Evolutionary conservation across 2,888 invertebrate species (phyloP).

Genomic region (Lamellibrachia satsuma): DNA sequence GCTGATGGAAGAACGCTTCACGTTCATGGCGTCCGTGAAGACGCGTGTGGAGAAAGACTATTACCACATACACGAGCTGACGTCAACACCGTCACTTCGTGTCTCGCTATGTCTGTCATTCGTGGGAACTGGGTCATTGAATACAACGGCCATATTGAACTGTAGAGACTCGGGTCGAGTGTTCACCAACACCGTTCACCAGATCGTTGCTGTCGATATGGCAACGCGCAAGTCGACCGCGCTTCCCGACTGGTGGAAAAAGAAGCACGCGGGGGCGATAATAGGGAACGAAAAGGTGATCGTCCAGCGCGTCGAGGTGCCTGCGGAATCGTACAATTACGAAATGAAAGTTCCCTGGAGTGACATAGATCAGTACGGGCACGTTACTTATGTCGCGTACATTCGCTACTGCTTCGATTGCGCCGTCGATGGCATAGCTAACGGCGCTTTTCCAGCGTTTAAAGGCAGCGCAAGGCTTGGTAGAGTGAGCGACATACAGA

Average conservation of each 20-base stretch:
- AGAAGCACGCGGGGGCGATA: slow-evolving; percentile 46
- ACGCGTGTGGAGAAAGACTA: slow-evolving; percentile 31
- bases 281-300: slow-evolving; percentile 42
- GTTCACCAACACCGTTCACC: slow-evolving; percentile 42
- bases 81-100: slow-evolving; percentile 26
- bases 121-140: slow-evolving; percentile 38
- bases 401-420: slow-evolving; percentile 43
- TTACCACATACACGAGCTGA: slow-evolving; percentile 30
- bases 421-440: slow-evolving; percentile 38
- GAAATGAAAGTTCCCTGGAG: slow-evolving; percentile 39
- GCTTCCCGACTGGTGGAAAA: slow-evolving; percentile 57
- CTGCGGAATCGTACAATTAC: slow-evolving; percentile 37
- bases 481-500: slow-evolving; percentile 48
- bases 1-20: slow-evolving; percentile 35
- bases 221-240: slow-evolving; percentile 49
- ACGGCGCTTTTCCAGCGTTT: slow-evolving; percentile 36
- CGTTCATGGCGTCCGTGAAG: slow-evolving; percentile 40
- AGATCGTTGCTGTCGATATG: slow-evolving; percentile 45
- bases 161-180: slow-evolving; percentile 29
- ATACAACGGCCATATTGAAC: slow-evolving; percentile 32
- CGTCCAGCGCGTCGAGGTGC: slow-evolving; percentile 42
- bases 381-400: slow-evolving; percentile 42
- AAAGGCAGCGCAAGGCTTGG: slow-evolving; percentile 38
- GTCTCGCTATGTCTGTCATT: slow-evolving; percentile 37
- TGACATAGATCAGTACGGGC: slow-evolving; percentile 41